Conservation (phyloP, 2,113 vertebrate genomes). For the Sinocyclocheilus grahami region DNA sequence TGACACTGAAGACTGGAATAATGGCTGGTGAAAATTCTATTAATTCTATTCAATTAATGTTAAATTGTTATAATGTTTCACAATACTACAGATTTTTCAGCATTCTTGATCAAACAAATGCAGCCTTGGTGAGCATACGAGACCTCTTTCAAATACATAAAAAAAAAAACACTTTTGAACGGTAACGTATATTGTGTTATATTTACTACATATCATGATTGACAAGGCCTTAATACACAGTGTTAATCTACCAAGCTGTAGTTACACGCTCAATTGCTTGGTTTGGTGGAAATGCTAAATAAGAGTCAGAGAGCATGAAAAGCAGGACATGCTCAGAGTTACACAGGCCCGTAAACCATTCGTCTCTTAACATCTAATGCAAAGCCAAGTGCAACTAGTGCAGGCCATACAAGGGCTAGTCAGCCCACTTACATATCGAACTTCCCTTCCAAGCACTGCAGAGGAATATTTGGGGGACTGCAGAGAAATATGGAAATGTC, state of each 20-base stretch:
- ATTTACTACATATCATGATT: neutral
- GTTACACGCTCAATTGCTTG: constrained; percentile 2
- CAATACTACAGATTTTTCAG: neutral
- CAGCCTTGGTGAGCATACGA: no score
- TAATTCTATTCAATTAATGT: no score
- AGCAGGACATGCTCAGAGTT: constrained; percentile 4
- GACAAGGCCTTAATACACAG: neutral
- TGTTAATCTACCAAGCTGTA: neutral
- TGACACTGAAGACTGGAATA: neutral
- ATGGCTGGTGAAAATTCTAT: neutral
- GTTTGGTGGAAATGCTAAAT: neutral
- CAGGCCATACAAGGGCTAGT: constrained; percentile 52
- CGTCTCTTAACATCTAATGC: constrained; percentile 27
- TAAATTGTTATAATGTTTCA: neutral
- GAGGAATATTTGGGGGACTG: constrained; percentile 66
- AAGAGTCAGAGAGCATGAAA: constrained; percentile 4
- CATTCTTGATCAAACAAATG: neutral
- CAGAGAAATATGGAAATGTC: constrained; percentile 62
- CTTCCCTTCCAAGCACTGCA: constrained; percentile 77
- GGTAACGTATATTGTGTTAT: neutral
- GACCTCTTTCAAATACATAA: no score
- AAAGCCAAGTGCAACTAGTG: constrained; percentile 61
- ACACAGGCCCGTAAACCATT: neutral
- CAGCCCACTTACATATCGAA: constrained; percentile 87
- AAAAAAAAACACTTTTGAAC: neutral